Evolutionary conservation across 1,140 invertebrate genomes (phyloP), one percentile per base, ranked within the genome.

Genomic region (Lepidurus packardi): DNA sequence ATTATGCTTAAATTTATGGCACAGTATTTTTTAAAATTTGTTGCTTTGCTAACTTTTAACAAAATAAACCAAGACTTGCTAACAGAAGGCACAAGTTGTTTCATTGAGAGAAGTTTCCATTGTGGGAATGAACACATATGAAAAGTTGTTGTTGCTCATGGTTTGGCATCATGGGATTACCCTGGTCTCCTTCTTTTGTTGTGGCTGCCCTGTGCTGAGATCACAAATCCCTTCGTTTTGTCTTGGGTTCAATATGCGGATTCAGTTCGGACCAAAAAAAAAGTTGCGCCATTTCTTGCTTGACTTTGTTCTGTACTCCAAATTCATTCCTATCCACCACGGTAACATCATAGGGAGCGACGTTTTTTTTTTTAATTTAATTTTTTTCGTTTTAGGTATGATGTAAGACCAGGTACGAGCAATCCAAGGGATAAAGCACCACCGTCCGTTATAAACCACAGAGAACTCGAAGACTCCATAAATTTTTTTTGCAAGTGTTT

Each of bases 321-420:
- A n/a, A n/a, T 65, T 65, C 53, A 65, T 65, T 65, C 8, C 53
- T 21, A n/a, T 16, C 53, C 53, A 65, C 53, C 16, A 34, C 34
- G 34, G 34, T 4, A 34, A 34, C 34, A 34, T 34, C 34, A 34
- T 34, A 34, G 2, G 34, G 34, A 34, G 34, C 34, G 34, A 34
- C 34, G 34, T 34, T 34, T 34, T 34, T 34, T 4, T 4, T 25
- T 25, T 25, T 25, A n/a, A n/a, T n/a, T n/a, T n/a, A 34, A 34
- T 47, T 47, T 65, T 65, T 65, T 5, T 16, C 9, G 16, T 65
- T 65, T 65, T 65, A 6, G 21, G 53, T n/a, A 11, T n/a, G 1
- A 65, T 65, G 53, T 65, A 11, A 65, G 53, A 65, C 53, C 53
- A 65, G 53, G 53, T 65, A 65, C 53, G 53, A 65, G 53, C 53